phyloP scores from a whole-genome alignment of 2,888 invertebrate species.

The Dasypolia templi region DNA sequence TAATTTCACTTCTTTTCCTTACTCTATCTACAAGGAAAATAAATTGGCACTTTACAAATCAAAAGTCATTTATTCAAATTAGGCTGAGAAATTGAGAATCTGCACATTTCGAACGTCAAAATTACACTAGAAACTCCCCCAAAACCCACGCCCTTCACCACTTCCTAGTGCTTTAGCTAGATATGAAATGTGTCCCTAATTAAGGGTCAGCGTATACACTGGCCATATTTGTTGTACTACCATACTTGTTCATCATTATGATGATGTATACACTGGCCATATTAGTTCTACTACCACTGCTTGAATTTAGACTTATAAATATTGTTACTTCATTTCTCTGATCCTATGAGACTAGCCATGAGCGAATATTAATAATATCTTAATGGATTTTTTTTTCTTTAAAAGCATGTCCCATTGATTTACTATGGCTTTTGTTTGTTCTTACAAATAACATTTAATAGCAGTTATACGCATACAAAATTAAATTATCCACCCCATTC shows the following conservation, averaged over 20 bases:
- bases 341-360: neutral
- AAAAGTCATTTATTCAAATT: too few species aligned
- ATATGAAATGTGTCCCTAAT: neutral
- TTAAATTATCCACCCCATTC: neutral
- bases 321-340: neutral
- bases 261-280: too few species aligned
- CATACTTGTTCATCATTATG: too few species aligned
- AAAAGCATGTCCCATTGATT: conserved; percentile 2
- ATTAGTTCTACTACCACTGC: too few species aligned
- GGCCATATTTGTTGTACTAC: too few species aligned
- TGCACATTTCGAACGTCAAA: too few species aligned
- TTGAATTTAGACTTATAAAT: too few species aligned
- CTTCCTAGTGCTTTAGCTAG: too few species aligned
- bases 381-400: neutral
- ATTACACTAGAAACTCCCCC: too few species aligned
- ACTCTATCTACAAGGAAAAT: neutral
- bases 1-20: neutral
- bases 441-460: neutral
- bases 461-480: neutral
- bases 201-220: neutral
- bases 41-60: neutral
- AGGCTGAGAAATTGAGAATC: too few species aligned
- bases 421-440: conserved; percentile 11
- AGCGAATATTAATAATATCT: neutral
- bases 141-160: too few species aligned